Base-by-base conservation (phyloP, 2,888 invertebrate species). In the Cheilosia vulpina region DNA sequence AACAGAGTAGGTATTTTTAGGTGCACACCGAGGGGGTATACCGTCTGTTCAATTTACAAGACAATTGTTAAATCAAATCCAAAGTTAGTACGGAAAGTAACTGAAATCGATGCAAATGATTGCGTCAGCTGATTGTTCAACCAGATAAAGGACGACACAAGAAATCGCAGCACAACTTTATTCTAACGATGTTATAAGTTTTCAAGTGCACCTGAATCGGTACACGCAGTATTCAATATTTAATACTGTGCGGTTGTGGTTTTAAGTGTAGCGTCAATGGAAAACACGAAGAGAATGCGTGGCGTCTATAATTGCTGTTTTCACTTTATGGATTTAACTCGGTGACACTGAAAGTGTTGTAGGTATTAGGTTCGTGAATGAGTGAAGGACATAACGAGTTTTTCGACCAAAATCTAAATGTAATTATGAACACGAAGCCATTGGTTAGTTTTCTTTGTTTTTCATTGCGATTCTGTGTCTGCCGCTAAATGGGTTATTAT, bases 211-310 rank as follows among this genome's bases (percentile, higher is more conserved):
- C 38, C 13, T 4, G 4, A 13, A 11, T 9, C 2, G n/a, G 17
- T 19, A 3, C 9, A 21, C 1, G 21, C 21, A 21, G 21, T 21
- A 2, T 21, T 21, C 21, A 21, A 21, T 21, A 21, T 21, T 21
- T 21, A 21, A 2, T 21, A 21, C 21, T 2, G 11, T 17, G 17
- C 3, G 11, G 13, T 24, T 55, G 43, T 24, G 43, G 24, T 19
- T 57, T 24, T n/a, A 27, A 6, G 6, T 17, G n/a, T 45, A 6
- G 43, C 17, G 7, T 41, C 17, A 53, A 41, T 63, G 58, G 41
- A 76, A 71, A 71, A 47, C 66, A 71, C 41, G 41, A 65, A 43
- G 58, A 71, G 82, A 83, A 66, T 72, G 82, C 66, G 66, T 72
- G 77, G 77, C 72, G 72, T 24, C 31, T 38, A 38, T 38, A 38